phyloP scores from a whole-genome alignment of 2,888 invertebrate species.

The Neocrepidodera transversa region DNA sequence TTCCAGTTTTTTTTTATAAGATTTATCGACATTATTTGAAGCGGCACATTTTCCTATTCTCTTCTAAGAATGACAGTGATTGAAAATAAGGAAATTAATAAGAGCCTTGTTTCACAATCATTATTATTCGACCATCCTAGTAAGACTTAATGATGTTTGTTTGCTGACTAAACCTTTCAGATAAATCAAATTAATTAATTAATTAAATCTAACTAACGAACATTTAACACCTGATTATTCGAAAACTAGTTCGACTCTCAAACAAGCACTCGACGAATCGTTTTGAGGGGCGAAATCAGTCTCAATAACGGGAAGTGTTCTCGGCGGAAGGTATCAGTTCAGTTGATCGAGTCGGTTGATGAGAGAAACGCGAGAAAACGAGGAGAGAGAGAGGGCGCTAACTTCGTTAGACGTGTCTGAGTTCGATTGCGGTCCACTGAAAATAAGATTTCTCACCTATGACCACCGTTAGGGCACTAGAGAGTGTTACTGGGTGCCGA shows the following conservation, averaged over 20 bases:
- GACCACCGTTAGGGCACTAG: constrained; percentile 46
- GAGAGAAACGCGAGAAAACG: constrained; percentile 17
- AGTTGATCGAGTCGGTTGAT: constrained; percentile 39
- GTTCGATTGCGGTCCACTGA: constrained; percentile 57
- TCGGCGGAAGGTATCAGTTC: constrained; percentile 21
- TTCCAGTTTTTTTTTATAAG: too few species aligned
- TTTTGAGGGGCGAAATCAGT: constrained; percentile 11
- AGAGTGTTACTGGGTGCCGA: constrained; percentile 34
- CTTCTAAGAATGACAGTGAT: too few species aligned
- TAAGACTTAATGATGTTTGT: too few species aligned
- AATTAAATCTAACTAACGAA: not conserved
- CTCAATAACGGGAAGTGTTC: not conserved
- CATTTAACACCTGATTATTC: constrained; percentile 2
- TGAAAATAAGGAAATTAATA: too few species aligned
- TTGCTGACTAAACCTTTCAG: too few species aligned
- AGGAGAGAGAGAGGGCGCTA: constrained; percentile 42
- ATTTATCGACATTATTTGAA: too few species aligned
- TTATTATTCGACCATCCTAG: too few species aligned
- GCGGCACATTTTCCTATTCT: too few species aligned
- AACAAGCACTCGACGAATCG: constrained; percentile 4
- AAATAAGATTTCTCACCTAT: constrained; percentile 59
- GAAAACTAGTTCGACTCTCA: not conserved
- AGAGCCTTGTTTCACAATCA: too few species aligned
- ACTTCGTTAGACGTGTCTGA: constrained; percentile 60
- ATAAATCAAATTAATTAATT: not conserved